Evolutionary conservation across 2,113 vertebrate species (phyloP).

Genomic region (Mionectes macconnelli): DNA sequence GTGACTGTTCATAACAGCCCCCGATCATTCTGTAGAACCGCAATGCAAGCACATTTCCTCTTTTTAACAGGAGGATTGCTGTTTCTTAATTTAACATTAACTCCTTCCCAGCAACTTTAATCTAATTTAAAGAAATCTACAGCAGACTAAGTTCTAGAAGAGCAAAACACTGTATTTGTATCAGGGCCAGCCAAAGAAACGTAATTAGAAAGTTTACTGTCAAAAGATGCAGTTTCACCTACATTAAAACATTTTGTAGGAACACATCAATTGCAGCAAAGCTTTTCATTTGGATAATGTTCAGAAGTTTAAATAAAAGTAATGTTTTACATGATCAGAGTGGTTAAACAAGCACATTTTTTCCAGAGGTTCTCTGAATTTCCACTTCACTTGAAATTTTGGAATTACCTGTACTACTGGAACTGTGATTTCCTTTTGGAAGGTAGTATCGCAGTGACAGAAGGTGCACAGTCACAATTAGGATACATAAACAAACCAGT

Average conservation of each 20-base stretch:
- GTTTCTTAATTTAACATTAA: constrained; percentile 7
- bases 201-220: neutral
- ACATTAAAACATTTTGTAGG: neutral
- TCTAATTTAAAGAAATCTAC: constrained; percentile 21
- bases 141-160: neutral
- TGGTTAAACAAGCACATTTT: neutral
- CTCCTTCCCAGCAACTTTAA: neutral
- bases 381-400: neutral
- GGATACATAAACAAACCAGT: neutral
- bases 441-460: neutral
- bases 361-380: neutral
- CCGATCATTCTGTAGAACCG: neutral
- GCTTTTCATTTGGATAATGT: neutral
- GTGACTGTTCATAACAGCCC: neutral
- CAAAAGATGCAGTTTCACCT: neutral
- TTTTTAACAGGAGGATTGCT: neutral
- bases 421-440: neutral
- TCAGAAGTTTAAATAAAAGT: neutral
- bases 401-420: neutral
- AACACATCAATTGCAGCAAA: neutral
- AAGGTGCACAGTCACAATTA: neutral
- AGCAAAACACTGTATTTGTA: neutral
- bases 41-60: neutral
- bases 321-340: neutral
- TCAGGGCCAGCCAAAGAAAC: neutral